phyloP scores from a whole-genome alignment of 2,113 vertebrate species.

The Sapajus apella region DNA sequence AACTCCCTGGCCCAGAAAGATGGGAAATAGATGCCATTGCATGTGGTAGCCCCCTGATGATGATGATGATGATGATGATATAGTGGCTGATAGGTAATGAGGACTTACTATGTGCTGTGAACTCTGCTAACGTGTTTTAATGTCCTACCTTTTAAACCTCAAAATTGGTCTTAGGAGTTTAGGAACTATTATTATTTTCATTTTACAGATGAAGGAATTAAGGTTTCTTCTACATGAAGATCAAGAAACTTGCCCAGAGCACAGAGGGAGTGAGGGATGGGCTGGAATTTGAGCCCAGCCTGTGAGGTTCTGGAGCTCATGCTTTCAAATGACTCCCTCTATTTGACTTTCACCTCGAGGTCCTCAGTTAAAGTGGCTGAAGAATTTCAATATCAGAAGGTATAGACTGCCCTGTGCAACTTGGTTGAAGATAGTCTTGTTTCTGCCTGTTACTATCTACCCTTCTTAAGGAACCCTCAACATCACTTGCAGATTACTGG shows the following conservation, averaged over 20 bases:
- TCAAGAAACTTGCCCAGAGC: neutral
- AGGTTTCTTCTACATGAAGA: neutral
- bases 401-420: neutral
- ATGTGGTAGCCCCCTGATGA: neutral
- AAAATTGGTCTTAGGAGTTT: neutral
- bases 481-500: neutral
- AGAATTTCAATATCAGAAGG: neutral
- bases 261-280: neutral
- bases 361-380: neutral
- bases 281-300: neutral
- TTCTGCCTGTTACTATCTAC: neutral
- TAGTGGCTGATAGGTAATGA: neutral
- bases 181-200: neutral
- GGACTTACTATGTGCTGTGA: neutral
- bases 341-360: neutral
- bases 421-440: neutral
- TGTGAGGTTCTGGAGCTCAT: neutral
- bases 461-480: neutral
- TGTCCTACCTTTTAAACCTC: neutral
- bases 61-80: neutral
- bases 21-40: neutral
- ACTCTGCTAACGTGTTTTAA: neutral
- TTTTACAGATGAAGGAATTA: neutral
- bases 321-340: neutral
- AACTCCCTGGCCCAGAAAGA: neutral